These are phyloP conservation scores for Characodon lateralis DNA, from an alignment of 2,797 vertebrate species.

Conservation along the genomic window DNA sequence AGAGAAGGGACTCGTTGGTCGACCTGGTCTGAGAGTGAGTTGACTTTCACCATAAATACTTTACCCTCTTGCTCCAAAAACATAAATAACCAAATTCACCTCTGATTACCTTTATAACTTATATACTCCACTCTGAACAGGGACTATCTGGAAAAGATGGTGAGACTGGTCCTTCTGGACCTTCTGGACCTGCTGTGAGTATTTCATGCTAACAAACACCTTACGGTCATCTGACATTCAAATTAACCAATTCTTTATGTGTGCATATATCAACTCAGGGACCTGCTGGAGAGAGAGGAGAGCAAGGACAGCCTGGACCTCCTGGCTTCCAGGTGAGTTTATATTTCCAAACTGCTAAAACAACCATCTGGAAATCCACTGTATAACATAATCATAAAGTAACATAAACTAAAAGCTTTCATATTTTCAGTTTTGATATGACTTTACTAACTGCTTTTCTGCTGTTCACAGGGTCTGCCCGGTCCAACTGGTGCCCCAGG, in stretches of 20 bases:
- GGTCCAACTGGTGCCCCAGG: slow-evolving; percentile 90
- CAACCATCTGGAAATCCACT: background rate
- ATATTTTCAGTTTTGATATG: background rate
- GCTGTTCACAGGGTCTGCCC: slow-evolving; percentile 86
- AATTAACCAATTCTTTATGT: slow-evolving; percentile 27
- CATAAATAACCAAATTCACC: background rate
- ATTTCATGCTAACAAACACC: slow-evolving; percentile 5
- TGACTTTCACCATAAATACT: slow-evolving; percentile 9
- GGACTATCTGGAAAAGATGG: slow-evolving; percentile 92
- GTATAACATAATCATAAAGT: background rate
- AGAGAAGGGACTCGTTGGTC: slow-evolving; percentile 92
- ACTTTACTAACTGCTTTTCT: slow-evolving; percentile 33
- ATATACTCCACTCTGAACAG: slow-evolving; percentile 57
- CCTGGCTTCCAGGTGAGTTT: slow-evolving; percentile 88
- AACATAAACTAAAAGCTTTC: background rate
- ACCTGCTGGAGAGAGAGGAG: slow-evolving; percentile 93
- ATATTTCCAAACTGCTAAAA: slow-evolving; percentile 14
- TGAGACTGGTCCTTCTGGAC: slow-evolving; percentile 90
- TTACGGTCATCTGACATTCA: background rate
- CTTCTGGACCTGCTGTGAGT: slow-evolving; percentile 92
- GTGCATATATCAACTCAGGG: slow-evolving; percentile 79
- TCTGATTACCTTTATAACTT: slow-evolving; percentile 6
- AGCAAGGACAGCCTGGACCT: slow-evolving; percentile 93
- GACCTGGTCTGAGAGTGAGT: slow-evolving; percentile 91
- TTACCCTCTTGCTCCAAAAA: background rate